Conservation (phyloP, 2,888 invertebrate genomes). For the Parnassius glacialis region DNA sequence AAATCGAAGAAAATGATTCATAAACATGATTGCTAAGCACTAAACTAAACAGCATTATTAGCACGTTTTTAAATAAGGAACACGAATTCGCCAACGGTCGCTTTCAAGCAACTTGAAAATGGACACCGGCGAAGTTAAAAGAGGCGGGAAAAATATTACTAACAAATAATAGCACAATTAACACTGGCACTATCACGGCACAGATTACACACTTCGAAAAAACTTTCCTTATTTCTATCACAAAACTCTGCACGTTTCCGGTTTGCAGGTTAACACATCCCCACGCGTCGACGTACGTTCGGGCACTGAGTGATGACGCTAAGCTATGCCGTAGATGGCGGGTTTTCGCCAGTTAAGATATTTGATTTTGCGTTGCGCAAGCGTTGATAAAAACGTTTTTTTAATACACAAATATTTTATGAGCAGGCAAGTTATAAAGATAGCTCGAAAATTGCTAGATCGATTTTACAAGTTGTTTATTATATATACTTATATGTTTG, state of each 20-base stretch:
- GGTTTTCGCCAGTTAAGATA: slow-evolving; percentile 8
- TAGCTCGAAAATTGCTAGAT: too few species aligned
- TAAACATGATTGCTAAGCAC: too few species aligned
- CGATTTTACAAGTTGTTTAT: too few species aligned
- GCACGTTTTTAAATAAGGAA: too few species aligned
- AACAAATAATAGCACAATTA: background rate
- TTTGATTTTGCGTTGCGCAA: slow-evolving; percentile 7
- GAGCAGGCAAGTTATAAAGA: too few species aligned
- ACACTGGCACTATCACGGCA: background rate
- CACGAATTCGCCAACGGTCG: background rate
- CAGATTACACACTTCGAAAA: background rate
- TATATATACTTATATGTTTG: too few species aligned
- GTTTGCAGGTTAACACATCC: background rate
- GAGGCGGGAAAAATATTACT: background rate
- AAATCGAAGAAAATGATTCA: too few species aligned
- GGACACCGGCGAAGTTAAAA: background rate
- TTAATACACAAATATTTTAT: background rate
- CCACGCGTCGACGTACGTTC: background rate
- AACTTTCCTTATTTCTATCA: background rate
- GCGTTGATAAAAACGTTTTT: slow-evolving; percentile 4
- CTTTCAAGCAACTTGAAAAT: background rate
- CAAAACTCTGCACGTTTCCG: background rate
- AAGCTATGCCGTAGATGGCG: slow-evolving; percentile 12
- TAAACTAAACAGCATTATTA: too few species aligned
- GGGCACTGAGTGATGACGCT: slow-evolving; percentile 13